Percentiles rank a stretch among this genome's conserved stretches.
Conservation (phyloP, 2,888 invertebrate genomes). For the Coecobrya sp. region DNA sequence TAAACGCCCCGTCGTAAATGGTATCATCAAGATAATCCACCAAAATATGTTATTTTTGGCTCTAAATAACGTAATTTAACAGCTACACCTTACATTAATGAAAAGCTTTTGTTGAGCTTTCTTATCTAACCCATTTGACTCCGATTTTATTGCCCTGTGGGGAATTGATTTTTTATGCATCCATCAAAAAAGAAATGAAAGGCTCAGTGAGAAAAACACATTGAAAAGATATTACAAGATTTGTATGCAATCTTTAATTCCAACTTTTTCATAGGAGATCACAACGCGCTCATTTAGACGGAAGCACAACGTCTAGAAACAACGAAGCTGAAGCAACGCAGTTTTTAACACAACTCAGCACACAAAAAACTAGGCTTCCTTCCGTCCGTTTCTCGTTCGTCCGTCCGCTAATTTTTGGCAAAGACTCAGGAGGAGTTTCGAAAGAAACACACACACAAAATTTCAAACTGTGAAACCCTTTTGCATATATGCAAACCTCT, state of each 20-base stretch:
- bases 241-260: background rate
- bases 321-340: constrained; percentile 49
- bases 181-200: background rate
- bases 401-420: constrained; percentile 63
- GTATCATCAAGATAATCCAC: background rate
- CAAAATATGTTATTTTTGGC: constrained; percentile 13
- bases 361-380: constrained; percentile 52
- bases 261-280: background rate
- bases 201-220: background rate
- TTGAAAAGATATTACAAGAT: background rate
- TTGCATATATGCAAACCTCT: too few species aligned
- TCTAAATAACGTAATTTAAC: background rate
- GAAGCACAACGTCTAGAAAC: background rate
- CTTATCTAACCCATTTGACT: constrained; percentile 35
- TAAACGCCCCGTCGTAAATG: constrained; percentile 40
- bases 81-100: constrained; percentile 61
- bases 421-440: constrained; percentile 22
- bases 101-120: background rate
- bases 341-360: constrained; percentile 44
- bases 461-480: background rate
- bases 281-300: background rate
- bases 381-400: constrained; percentile 38
- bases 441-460: constrained; percentile 2
- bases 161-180: background rate
- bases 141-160: background rate